Conservation (phyloP, 2,113 vertebrate genomes). For the Fukomys damarensis region DNA sequence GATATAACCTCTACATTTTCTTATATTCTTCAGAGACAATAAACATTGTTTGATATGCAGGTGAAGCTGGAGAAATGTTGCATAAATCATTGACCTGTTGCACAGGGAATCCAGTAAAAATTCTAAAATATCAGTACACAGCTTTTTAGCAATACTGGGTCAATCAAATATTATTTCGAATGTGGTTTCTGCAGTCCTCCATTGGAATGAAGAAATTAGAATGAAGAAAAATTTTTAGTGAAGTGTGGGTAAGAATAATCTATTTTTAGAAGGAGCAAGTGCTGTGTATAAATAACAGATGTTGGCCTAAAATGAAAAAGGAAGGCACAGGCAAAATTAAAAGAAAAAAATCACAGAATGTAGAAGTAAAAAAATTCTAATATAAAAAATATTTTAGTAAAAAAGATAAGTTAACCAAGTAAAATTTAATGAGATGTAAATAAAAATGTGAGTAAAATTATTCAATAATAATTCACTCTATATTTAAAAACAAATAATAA, state of each 20-base stretch:
- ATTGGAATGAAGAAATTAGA: not conserved
- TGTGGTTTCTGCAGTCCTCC: not conserved
- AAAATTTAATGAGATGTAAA: not conserved
- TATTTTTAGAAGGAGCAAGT: not conserved
- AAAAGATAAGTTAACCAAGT: not conserved
- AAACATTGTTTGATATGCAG: slow-evolving; percentile 1
- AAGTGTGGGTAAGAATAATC: not conserved
- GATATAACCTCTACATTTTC: not conserved
- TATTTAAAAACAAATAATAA: not conserved
- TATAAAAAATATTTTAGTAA: not conserved
- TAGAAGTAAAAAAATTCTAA: not conserved
- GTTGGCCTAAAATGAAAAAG: not conserved
- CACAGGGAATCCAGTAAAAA: not conserved
- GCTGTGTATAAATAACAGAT: not conserved
- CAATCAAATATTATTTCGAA: not conserved
- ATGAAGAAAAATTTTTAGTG: not conserved
- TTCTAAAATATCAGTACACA: not conserved
- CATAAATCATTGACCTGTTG: not conserved
- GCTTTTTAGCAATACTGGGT: not conserved
- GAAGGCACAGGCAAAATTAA: not conserved
- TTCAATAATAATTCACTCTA: not conserved
- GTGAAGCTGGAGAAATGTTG: not conserved
- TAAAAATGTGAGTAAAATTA: not conserved
- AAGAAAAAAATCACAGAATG: not conserved
- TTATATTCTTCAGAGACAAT: slow-evolving; percentile 60